Base-by-base conservation (phyloP, 1,140 invertebrate genomes). In the Pachypeltis micranthus region DNA sequence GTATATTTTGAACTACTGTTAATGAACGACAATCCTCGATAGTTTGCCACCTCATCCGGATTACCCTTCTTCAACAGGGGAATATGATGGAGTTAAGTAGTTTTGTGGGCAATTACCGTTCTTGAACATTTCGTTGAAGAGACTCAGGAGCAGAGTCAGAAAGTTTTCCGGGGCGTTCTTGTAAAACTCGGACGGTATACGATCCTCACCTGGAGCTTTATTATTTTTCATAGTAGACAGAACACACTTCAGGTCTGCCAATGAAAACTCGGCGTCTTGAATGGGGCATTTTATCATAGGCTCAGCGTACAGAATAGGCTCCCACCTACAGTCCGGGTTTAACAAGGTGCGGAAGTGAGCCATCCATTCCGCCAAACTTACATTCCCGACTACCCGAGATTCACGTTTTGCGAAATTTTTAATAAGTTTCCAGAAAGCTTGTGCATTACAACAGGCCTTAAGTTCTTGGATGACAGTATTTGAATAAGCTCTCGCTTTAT, bases 1-100 rank as follows among this genome's bases (percentile, higher is more conserved):
- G 27, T 70, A 70, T 1, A 70, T 23, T 66, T 72, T 71, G 1
- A n/a, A 63, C 44, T 23, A 44, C 54, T 21, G 59, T 70, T 69
- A 0, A 71, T 19, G 12, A 71, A 63, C 1, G 68, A 63, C 7
- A 72, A 70, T 3, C 64, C 65, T 54, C 70, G 51, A 51, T 69
- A 70, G 44, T 71, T 71, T 21, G 29, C 16, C 12, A 69, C 68
- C n/a, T 66, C 61, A 14, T n/a, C 29, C 44, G 19, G 51, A 34
- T 67, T 63, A 19, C 68, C 67, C 54, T 68, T 68, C 58, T 66
- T 69, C 61, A 12, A 25, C 23, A 57, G 26, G 61, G 61, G 25
- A 63, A 63, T 28, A 63, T 56, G 10, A 63, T 34, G 23, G 29
- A 63, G 26, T 16, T 56, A 31, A 23, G 28, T 56, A 29, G 24